phyloP scores from a whole-genome alignment of 2,113 vertebrate genomes.

The Candoia aspera region DNA sequence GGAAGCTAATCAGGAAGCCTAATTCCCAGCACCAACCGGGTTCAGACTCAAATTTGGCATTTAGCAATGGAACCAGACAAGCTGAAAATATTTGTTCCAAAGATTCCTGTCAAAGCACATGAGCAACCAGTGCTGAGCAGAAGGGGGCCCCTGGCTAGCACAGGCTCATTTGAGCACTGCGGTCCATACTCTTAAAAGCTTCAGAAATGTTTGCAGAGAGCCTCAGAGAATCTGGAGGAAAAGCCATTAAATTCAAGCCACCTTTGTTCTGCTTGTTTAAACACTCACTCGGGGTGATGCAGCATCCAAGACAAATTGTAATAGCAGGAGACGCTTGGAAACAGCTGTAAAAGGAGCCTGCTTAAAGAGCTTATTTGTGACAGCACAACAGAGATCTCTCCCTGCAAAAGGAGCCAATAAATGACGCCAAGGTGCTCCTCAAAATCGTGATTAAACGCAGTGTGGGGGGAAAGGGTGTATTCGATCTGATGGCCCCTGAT shows the following conservation, averaged over 20 bases:
- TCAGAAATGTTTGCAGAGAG: slow-evolving; percentile 24
- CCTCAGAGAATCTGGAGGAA: not conserved
- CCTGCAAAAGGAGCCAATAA: not conserved
- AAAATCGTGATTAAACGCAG: not conserved
- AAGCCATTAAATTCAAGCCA: slow-evolving; percentile 15
- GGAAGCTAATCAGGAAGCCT: not conserved
- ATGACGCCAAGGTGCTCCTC: no score
- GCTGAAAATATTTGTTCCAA: slow-evolving; percentile 3
- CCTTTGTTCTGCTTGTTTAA: slow-evolving; percentile 1
- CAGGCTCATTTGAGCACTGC: not conserved
- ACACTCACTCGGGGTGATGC: not conserved
- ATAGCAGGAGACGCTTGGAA: rapidly evolving
- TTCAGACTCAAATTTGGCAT: slow-evolving; percentile 8
- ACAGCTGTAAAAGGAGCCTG: rapidly evolving
- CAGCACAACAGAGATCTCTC: not conserved
- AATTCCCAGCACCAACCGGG: not conserved
- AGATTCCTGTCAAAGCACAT: slow-evolving; percentile 6
- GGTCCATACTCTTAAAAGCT: slow-evolving; percentile 13
- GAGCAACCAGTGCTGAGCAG: not conserved
- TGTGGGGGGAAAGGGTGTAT: not conserved
- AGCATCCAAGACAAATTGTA: not conserved
- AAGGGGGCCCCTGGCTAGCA: not conserved
- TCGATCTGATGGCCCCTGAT: not conserved
- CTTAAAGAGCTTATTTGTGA: not conserved
- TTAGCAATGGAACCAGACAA: not conserved